Base-by-base conservation (phyloP, 2,797 vertebrate genomes). In the Scarus forsteni region DNA sequence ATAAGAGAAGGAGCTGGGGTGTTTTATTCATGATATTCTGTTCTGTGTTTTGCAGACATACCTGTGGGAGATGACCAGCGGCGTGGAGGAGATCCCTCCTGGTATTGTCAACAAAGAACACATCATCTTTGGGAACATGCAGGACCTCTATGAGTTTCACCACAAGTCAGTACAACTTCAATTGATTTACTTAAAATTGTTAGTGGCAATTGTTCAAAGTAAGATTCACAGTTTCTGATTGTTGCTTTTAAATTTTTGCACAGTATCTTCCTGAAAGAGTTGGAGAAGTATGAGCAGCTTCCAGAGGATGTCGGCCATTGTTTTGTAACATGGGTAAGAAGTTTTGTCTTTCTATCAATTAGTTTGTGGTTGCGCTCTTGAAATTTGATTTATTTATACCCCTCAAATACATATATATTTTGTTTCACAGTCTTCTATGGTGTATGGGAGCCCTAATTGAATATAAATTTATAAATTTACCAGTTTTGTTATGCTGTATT, bases 91-190 rank as follows among this genome's bases (percentile, higher is more conserved):
- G 94, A 98, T 99, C 83, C 98, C 98, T 56, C 94, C 96, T 38
- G 98, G 98, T 46, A 99, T 99, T 38, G 94, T 99, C 81, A 99
- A 98, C 93, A 99, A 98, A 88, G 98, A 99, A 46, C 97, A 97
- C 85, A 96, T 98, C 85, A 99, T 99, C 93, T 99, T 99, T 57
- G 98, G 98, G 61, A 99, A 99, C 93, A 99, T 99, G 97, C 98
- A 97, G 92, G 98, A 99, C 77, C 97, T 99, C 83, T 98, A 96
- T 11, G 98, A 99, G 87, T 99, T 99, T 87, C 98, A 99, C 81
- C 97, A 99, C 92, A 92, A 91, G 91, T 92, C 59, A 91, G 89
- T 89, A 36, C 2, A 38, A 0, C 19, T 27, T 49, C 18, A 44
- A 12, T 1, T 40, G 14, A 50, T 52, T 19, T 8, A 0, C 9